phyloP scores from a whole-genome alignment of 2,113 vertebrate genomes.

The Dasypus novemcinctus region DNA sequence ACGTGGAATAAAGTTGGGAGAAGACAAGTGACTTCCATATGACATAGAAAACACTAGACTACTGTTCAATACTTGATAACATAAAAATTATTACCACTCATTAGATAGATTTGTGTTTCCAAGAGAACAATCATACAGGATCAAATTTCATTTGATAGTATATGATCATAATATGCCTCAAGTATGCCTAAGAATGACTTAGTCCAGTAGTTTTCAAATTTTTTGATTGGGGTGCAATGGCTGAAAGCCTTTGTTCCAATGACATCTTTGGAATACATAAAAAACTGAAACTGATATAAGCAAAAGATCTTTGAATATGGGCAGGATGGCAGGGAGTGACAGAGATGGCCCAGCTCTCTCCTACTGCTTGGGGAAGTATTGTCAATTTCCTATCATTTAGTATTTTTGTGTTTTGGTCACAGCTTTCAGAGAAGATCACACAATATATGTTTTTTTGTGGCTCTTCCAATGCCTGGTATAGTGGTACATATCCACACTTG shows the following conservation, averaged over 20 bases:
- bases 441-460: not conserved
- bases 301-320: not conserved
- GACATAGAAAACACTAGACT: conserved; percentile 8
- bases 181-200: not conserved
- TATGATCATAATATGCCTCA: not conserved
- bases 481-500: not conserved
- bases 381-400: not conserved
- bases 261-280: conserved; percentile 1
- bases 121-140: conserved; percentile 2
- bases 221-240: not conserved
- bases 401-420: not conserved
- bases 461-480: not conserved
- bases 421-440: not conserved
- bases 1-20: conserved; percentile 24
- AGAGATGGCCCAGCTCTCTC: not conserved
- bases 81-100: conserved; percentile 6
- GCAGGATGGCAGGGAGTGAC: not conserved
- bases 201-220: not conserved
- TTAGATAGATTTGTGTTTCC: conserved; percentile 36
- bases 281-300: conserved; percentile 21
- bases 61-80: not conserved
- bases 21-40: conserved; percentile 4
- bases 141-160: not conserved
- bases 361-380: conserved; percentile 30
- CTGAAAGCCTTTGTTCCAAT: conserved; percentile 24